Percentiles rank a stretch among this genome's conserved stretches.
Conservation (phyloP, 2,888 invertebrate genomes). For the Drosophila mimetica region DNA sequence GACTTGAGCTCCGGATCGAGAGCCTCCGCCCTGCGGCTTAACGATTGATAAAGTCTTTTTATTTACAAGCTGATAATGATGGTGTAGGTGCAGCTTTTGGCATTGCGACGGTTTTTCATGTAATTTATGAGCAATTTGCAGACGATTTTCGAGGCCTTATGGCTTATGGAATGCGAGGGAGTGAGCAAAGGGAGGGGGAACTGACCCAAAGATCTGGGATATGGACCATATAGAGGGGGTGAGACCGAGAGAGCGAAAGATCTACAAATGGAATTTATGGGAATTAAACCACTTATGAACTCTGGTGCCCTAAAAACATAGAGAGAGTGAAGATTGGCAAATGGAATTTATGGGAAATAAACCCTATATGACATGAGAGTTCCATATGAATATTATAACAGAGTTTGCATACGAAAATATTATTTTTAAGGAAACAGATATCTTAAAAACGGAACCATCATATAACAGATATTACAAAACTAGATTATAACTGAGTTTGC, state of each 20-base stretch:
- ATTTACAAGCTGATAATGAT: constrained; percentile 81
- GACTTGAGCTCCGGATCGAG: constrained; percentile 14
- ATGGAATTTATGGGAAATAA: not conserved
- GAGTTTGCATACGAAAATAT: not conserved
- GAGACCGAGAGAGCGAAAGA: constrained; percentile 28
- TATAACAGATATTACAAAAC: too few species aligned
- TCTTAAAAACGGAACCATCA: too few species aligned
- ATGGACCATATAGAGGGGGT: not conserved
- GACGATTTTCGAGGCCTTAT: constrained; percentile 39
- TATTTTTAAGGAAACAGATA: too few species aligned
- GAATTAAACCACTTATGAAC: constrained; percentile 26
- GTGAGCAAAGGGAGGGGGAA: not conserved
- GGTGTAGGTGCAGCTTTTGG: constrained; percentile 71
- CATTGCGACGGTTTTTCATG: constrained; percentile 65
- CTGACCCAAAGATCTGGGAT: constrained; percentile 6
- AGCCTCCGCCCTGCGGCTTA: constrained; percentile 60
- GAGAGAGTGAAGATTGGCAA: not conserved
- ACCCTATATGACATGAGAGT: not conserved
- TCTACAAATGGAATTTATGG: constrained; percentile 40
- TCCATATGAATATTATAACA: not conserved
- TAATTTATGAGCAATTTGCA: constrained; percentile 72
- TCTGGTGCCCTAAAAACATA: not conserved
- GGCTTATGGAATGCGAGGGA: not conserved
- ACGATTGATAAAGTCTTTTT: constrained; percentile 79
- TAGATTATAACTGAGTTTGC: too few species aligned